Conservation (phyloP, 2,888 invertebrate species). For the Drosophila melanosoma region DNA sequence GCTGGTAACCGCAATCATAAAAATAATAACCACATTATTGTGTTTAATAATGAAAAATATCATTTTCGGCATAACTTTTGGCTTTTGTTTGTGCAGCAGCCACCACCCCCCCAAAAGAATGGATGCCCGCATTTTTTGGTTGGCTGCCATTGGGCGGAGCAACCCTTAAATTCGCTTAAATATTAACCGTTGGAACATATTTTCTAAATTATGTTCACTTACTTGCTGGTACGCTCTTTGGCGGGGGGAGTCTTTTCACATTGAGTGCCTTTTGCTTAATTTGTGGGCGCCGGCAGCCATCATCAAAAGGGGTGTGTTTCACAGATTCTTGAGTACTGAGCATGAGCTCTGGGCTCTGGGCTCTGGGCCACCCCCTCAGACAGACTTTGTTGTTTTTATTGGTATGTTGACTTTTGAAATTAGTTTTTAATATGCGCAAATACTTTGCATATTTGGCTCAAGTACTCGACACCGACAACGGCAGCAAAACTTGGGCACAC, state of each 20-base stretch:
- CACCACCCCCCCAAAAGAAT: constrained; percentile 29
- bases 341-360: neutral
- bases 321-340: constrained; percentile 36
- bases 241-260: constrained; percentile 43
- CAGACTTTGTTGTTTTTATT: constrained; percentile 77
- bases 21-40: constrained; percentile 83
- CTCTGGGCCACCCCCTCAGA: constrained; percentile 56
- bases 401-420: constrained; percentile 85
- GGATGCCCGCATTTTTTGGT: constrained; percentile 74
- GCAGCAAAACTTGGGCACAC: constrained; percentile 15
- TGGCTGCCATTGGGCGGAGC: constrained; percentile 55
- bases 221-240: constrained; percentile 49
- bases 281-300: constrained; percentile 65
- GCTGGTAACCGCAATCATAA: constrained; percentile 76
- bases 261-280: constrained; percentile 78
- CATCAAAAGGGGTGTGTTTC: constrained; percentile 64
- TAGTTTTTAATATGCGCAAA: constrained; percentile 85
- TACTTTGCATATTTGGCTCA: constrained; percentile 77
- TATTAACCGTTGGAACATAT: constrained; percentile 71
- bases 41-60: constrained; percentile 81
- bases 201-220: constrained; percentile 77
- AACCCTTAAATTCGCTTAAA: constrained; percentile 79
- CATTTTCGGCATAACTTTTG: constrained; percentile 80
- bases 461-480: constrained; percentile 31
- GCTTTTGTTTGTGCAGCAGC: constrained; percentile 69